Base-by-base conservation (phyloP, 2,797 vertebrate species). In the Triplophysa yarkandensis region DNA sequence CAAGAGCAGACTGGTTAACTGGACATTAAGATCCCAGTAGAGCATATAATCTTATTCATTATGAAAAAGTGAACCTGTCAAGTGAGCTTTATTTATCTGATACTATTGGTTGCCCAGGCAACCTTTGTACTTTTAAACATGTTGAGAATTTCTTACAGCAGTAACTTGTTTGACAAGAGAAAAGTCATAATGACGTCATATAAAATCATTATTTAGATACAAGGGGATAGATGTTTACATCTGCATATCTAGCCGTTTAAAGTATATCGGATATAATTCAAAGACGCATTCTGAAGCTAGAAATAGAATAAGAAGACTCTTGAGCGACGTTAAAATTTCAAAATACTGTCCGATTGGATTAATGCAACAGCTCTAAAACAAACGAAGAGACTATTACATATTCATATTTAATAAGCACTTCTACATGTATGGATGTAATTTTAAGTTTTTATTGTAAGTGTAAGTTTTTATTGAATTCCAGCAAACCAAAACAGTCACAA, bases 261-360 rank as follows among this genome's bases (percentile, higher is more conserved):
- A 19, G 7, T 19, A 17, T 48, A 48, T 48, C 8, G 3, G 46
- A 48, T 19, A 48, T 48, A 48, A 48, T 7, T 48, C 46, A 50
- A 50, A 36, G 34, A 9, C 10, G 2, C 36, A 69, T 16, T 41
- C 48, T 16, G 23, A 9, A 21, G 34, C 39, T 39, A 67, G 55
- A 17, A 62, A 67, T 80, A 36, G 9, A 36, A 68, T 68, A n/a
- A 46, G 57, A 50, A 34, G n/a, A 21, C 6, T 41, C 67, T 43
- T 28, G 28, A 36, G 14, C 61, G 54, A 43, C 23, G 27, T 80
- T 55, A 83, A 81, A 81, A 80, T 80, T 78, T 77, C 32, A 80
- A 77, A 60, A 61, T 46, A 69, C 36, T 23, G 28, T 58, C 25
- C 67, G 62, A 80, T 62, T 41, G 30, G 75, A 61, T 71, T 74